These are phyloP conservation scores for Apus apus DNA, from an alignment of 2,113 vertebrate species.

Conservation along the genomic window DNA sequence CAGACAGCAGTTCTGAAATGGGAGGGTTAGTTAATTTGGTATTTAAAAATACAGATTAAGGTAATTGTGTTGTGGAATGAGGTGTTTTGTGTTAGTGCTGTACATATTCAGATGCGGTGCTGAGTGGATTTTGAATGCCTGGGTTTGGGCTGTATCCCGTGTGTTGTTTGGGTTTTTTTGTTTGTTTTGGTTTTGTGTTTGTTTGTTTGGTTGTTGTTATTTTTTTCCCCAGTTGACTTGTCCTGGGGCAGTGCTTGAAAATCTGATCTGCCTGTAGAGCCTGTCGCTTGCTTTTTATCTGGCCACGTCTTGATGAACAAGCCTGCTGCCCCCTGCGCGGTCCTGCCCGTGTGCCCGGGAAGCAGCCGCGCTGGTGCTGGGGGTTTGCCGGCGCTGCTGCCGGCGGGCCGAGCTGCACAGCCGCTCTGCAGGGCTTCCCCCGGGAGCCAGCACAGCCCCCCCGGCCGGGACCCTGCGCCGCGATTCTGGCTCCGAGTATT, in stretches of 20 bases:
- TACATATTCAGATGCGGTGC: not conserved
- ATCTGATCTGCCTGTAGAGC: not conserved
- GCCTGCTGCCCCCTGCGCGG: rapidly evolving
- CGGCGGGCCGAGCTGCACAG: not conserved
- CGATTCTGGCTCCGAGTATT: rapidly evolving
- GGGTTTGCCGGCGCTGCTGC: not conserved
- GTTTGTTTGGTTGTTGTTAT: not conserved
- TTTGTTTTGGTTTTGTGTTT: too few relatives aligned
- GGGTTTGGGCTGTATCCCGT: not conserved
- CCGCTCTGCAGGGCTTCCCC: not conserved
- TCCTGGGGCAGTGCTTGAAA: not conserved
- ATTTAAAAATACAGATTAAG: not conserved
- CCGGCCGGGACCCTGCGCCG: rapidly evolving
- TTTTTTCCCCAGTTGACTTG: rapidly evolving
- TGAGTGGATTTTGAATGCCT: not conserved
- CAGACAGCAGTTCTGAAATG: not conserved
- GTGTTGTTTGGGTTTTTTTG: too few relatives aligned
- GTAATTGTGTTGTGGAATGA: not conserved
- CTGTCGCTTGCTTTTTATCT: not conserved
- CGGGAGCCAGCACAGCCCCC: too few relatives aligned
- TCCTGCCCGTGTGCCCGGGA: not conserved
- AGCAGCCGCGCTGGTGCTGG: too few relatives aligned
- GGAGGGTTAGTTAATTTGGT: not conserved
- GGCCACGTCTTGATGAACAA: rapidly evolving
- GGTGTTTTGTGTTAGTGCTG: not conserved